Conservation (phyloP, 1,140 invertebrate genomes). For the Drosophila ogumai region DNA sequence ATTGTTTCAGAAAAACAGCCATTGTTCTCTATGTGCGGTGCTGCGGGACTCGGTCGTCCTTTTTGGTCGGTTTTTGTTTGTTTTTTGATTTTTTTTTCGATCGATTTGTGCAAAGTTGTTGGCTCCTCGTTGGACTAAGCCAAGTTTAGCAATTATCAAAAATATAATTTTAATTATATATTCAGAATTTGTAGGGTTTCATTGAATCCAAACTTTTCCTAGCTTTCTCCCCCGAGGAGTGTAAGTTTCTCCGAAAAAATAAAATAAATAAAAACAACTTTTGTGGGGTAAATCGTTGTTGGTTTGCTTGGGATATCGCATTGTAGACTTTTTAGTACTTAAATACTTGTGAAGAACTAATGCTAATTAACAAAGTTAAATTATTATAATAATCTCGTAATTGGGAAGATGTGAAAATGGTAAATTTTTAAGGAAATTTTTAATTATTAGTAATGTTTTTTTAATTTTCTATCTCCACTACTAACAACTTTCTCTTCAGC, state of each 20-base stretch:
- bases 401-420: not conserved
- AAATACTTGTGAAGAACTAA: not conserved
- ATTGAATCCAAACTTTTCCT: slow-evolving; percentile 21
- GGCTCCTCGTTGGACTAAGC: not conserved
- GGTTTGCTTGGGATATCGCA: slow-evolving; percentile 11
- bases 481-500: not conserved
- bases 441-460: no score
- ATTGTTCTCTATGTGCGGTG: slow-evolving; percentile 19
- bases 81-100: slow-evolving; percentile 3
- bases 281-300: slow-evolving; percentile 13
- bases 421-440: not conserved
- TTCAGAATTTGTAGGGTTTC: slow-evolving; percentile 27
- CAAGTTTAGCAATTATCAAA: slow-evolving; percentile 48
- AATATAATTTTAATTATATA: slow-evolving; percentile 53
- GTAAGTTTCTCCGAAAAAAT: slow-evolving; percentile 3
- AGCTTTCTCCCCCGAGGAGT: not conserved
- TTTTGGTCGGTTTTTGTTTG: slow-evolving; percentile 5
- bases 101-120: slow-evolving; percentile 22
- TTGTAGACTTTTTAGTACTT: slow-evolving; percentile 15
- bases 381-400: not conserved
- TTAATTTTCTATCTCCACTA: not conserved
- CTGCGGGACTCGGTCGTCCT: slow-evolving; percentile 16
- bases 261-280: slow-evolving; percentile 2
- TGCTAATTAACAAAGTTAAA: not conserved
- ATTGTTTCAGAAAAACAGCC: slow-evolving; percentile 36